phyloP scores from a whole-genome alignment of 2,113 vertebrate genomes.

The Eolophus roseicapilla region DNA sequence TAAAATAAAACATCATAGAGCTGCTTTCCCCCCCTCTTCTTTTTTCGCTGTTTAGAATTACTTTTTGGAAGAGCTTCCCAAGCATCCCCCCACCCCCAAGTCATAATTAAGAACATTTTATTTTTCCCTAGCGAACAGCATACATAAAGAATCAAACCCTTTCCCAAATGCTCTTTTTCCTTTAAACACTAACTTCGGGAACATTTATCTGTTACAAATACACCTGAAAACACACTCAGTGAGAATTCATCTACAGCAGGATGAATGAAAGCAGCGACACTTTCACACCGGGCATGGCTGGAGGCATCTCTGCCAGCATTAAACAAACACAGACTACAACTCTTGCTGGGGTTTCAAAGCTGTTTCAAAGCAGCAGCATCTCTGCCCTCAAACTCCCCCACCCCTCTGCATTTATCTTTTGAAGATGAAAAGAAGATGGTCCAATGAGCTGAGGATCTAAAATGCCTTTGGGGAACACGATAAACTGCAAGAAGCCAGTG shows the following conservation, averaged over 20 bases:
- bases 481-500: conserved; percentile 7
- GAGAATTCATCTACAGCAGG: not conserved
- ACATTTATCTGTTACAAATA: not conserved
- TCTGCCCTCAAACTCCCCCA: not conserved
- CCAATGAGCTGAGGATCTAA: not conserved
- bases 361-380: not conserved
- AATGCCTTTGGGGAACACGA: not conserved
- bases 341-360: not conserved
- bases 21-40: not conserved
- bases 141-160: not conserved
- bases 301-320: not conserved
- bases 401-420: not conserved
- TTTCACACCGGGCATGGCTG: not conserved
- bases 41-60: conserved; percentile 45
- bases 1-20: conserved; percentile 56
- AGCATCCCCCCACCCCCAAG: not conserved
- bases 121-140: not conserved
- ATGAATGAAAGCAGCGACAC: not conserved
- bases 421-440: not conserved
- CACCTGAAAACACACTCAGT: conserved; percentile 9
- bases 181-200: not conserved
- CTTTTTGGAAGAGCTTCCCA: conserved; percentile 27
- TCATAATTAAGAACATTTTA: conserved; percentile 53
- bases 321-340: not conserved
- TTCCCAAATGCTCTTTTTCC: not conserved